Percentiles rank a stretch among this genome's conserved stretches.
phyloP scores from a whole-genome alignment of 2,113 vertebrate species.

The Tetrax tetrax region DNA sequence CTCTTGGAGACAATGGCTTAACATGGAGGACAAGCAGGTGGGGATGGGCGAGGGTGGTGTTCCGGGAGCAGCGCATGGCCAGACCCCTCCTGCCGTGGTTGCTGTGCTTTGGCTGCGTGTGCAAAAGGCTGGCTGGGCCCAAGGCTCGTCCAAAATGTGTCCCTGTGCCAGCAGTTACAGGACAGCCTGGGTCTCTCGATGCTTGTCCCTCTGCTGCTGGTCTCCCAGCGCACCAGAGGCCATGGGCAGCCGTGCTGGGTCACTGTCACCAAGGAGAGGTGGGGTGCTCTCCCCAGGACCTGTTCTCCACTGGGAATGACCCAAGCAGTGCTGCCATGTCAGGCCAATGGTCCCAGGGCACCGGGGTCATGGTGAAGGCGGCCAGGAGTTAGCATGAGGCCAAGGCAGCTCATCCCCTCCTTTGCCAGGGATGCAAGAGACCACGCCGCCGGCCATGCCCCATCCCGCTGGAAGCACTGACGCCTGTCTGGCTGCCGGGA shows the following conservation, averaged over 20 bases:
- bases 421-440: not conserved
- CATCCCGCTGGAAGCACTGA: not conserved
- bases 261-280: not conserved
- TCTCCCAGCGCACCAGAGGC: not conserved
- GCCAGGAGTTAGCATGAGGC: accelerated
- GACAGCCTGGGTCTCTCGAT: not conserved
- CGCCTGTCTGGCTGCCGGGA: conserved; percentile 35
- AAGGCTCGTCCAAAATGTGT: not conserved
- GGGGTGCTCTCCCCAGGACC: not conserved
- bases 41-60: not conserved
- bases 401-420: not conserved
- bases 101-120: not conserved
- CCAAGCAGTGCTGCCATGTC: accelerated
- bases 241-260: not conserved
- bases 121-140: not conserved
- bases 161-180: not conserved
- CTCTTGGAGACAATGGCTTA: not conserved
- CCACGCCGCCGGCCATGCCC: accelerated
- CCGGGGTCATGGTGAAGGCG: not conserved
- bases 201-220: not conserved
- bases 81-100: not conserved
- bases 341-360: not conserved
- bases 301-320: not conserved
- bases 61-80: not conserved
- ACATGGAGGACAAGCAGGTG: not conserved